Evolutionary conservation across 2,113 vertebrate species (phyloP).

Genomic region (Formicarius rufipectus): DNA sequence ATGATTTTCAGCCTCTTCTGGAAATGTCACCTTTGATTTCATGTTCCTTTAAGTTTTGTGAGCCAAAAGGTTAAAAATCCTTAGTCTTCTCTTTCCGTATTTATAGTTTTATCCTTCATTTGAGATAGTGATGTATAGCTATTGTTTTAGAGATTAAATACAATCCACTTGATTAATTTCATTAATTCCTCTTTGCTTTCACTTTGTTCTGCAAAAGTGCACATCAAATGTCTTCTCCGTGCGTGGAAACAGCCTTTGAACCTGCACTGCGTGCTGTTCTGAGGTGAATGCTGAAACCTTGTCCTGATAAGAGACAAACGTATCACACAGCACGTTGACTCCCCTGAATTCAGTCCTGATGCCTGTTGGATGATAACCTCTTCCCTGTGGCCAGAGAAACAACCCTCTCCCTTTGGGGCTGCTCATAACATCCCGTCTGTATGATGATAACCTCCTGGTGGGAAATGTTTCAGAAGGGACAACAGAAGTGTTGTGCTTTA

Average conservation of each 20-base stretch:
- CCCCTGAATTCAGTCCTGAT: background rate
- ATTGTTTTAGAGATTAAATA: background rate
- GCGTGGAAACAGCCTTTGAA: background rate
- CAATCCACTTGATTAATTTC: background rate
- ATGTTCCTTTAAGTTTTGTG: background rate
- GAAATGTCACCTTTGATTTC: background rate
- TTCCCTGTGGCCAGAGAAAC: background rate
- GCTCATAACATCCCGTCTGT: background rate
- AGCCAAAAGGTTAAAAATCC: background rate
- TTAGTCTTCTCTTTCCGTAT: background rate
- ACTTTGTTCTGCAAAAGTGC: background rate
- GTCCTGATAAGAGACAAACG: background rate
- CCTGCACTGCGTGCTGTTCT: background rate
- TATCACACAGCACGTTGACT: background rate
- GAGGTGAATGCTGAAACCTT: background rate
- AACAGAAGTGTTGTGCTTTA: background rate
- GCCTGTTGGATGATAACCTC: background rate
- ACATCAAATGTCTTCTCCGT: background rate
- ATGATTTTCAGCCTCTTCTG: background rate
- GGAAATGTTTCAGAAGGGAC: background rate
- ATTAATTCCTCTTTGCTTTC: background rate
- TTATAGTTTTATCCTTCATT: background rate
- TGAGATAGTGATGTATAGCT: background rate
- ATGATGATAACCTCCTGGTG: background rate
- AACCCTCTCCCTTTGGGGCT: background rate